A percentile compares a stretch with the other conserved stretches of the same genome.
phyloP scores from a whole-genome alignment of 1,140 invertebrate genomes.

The Neuroterus valhalla region DNA sequence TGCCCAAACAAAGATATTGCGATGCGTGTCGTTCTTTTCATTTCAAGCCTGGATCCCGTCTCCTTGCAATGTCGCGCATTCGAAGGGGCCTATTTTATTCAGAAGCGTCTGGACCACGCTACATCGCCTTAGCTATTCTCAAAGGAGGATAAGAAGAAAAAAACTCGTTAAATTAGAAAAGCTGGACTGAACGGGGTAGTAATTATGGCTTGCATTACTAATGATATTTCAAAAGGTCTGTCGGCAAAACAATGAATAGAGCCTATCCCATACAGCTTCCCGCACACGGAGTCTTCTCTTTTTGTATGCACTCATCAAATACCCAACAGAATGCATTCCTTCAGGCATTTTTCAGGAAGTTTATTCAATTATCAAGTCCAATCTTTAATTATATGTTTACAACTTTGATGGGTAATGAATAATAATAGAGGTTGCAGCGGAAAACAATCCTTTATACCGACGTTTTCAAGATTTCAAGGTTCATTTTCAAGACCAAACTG shows the following conservation, averaged over 20 bases:
- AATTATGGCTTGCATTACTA: constrained; percentile 69
- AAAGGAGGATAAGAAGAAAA: constrained; percentile 56
- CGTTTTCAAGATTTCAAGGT: too few relatives aligned
- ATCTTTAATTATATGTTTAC: too few relatives aligned
- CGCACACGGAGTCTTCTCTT: neutral
- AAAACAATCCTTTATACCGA: too few relatives aligned
- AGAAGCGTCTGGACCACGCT: constrained; percentile 58
- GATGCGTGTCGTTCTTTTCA: constrained; percentile 38
- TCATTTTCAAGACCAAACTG: too few relatives aligned
- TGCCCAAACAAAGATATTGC: constrained; percentile 41
- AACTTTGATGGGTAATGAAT: too few relatives aligned
- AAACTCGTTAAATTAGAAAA: constrained; percentile 67
- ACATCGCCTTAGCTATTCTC: constrained; percentile 52
- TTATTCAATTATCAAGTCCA: too few relatives aligned
- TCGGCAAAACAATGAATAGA: constrained; percentile 45
- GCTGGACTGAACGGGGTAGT: constrained; percentile 61
- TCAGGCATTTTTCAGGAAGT: too few relatives aligned
- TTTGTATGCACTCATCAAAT: neutral
- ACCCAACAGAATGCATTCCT: neutral
- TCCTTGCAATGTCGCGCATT: constrained; percentile 30
- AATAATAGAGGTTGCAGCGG: too few relatives aligned
- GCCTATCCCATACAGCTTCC: constrained; percentile 33
- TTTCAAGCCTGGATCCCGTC: constrained; percentile 41
- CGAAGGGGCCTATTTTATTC: constrained; percentile 57
- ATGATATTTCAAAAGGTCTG: constrained; percentile 59